These are phyloP conservation scores for Venturia canescens DNA, from an alignment of 1,140 invertebrate genomes.

Conservation along the genomic window DNA sequence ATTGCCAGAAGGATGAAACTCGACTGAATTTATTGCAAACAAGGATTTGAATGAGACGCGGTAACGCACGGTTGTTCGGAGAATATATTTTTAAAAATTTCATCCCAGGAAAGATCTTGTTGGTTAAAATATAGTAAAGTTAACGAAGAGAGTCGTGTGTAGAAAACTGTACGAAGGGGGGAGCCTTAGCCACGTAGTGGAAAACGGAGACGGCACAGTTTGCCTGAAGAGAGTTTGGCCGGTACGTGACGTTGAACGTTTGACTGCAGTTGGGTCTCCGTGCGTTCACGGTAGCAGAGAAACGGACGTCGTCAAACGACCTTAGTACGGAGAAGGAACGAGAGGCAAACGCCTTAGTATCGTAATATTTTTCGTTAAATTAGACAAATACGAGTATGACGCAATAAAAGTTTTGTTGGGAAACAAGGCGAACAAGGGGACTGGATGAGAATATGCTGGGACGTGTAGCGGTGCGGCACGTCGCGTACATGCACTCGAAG, in stretches of 20 bases:
- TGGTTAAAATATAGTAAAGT: too few species aligned
- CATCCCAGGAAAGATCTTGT: too few species aligned
- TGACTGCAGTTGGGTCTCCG: constrained; percentile 6
- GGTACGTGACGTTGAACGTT: constrained; percentile 47
- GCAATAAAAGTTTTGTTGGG: background rate
- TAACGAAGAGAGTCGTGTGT: too few species aligned
- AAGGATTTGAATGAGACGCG: too few species aligned
- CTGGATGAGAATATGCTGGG: background rate
- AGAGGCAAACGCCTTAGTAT: background rate
- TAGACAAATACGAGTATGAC: constrained; percentile 5
- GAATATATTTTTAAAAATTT: too few species aligned
- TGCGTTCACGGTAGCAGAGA: constrained; percentile 24
- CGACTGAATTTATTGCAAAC: too few species aligned
- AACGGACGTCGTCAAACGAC: background rate
- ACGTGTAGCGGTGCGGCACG: too few species aligned
- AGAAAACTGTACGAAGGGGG: background rate
- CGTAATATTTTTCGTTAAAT: background rate
- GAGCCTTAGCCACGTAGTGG: constrained; percentile 20
- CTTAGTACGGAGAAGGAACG: background rate
- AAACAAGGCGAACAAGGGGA: constrained; percentile 4
- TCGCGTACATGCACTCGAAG: background rate
- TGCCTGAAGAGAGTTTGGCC: constrained; percentile 30
- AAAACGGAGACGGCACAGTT: constrained; percentile 31
- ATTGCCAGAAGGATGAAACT: too few species aligned
- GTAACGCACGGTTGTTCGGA: too few species aligned